Evolutionary conservation across 2,797 vertebrate genomes (phyloP).

Genomic region (Rousettus madagascariensis): DNA sequence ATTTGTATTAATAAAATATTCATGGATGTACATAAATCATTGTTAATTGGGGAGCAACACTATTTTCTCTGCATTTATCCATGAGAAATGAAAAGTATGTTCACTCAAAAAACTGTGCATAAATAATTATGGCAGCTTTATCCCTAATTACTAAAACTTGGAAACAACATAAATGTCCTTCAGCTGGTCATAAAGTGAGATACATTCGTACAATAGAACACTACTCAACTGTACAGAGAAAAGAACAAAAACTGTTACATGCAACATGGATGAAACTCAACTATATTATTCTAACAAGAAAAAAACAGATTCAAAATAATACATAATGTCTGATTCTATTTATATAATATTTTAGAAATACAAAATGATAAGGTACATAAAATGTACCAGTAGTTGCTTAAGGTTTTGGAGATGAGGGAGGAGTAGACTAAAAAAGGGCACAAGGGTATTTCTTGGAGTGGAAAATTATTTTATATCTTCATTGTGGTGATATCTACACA

Average conservation of each 20-base stretch:
- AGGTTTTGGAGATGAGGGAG: neutral
- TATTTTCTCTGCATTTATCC: constrained; percentile 29
- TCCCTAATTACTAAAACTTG: neutral
- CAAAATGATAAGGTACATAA: neutral
- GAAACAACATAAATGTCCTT: neutral
- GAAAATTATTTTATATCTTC: neutral
- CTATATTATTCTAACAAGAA: neutral
- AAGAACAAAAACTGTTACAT: neutral
- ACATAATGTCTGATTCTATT: neutral
- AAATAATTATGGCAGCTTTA: constrained; percentile 21
- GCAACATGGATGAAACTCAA: neutral
- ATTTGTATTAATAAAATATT: constrained; percentile 26
- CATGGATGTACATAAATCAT: constrained; percentile 19
- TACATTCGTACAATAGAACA: neutral
- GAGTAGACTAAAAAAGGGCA: neutral
- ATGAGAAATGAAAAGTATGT: constrained; percentile 36
- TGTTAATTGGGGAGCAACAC: constrained; percentile 3
- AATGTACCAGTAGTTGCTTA: neutral
- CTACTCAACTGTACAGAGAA: neutral
- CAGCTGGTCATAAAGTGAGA: neutral
- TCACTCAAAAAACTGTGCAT: neutral
- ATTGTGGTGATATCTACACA: neutral
- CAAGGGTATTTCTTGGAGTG: neutral
- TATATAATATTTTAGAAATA: neutral
- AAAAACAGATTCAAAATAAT: neutral